Conservation (phyloP, 2,113 vertebrate species). For the Thamnophis sirtalis region DNA sequence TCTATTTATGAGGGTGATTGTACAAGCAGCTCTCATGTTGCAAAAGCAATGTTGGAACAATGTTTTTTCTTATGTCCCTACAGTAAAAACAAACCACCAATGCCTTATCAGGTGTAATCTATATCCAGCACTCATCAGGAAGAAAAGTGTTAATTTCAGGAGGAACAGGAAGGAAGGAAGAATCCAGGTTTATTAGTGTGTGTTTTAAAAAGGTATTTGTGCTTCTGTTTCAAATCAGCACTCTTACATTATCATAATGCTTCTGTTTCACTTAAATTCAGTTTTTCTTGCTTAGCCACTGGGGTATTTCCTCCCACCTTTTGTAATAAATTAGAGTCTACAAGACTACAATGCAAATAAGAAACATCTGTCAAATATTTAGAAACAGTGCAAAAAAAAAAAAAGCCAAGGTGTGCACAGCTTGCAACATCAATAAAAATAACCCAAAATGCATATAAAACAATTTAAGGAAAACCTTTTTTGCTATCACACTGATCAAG, state of each 20-base stretch:
- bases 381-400: slow-evolving; percentile 20
- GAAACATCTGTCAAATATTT: no score
- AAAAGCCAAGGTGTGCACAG: slow-evolving; percentile 38
- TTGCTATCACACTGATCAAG: slow-evolving; percentile 42
- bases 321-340: slow-evolving; percentile 55
- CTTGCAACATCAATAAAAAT: slow-evolving; percentile 61
- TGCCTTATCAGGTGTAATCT: slow-evolving; percentile 41
- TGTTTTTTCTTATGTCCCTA: not conserved
- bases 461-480: slow-evolving; percentile 32
- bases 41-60: not conserved
- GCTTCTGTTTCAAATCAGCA: slow-evolving; percentile 67
- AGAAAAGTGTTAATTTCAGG: slow-evolving; percentile 27
- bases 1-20: not conserved
- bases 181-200: slow-evolving; percentile 36
- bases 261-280: slow-evolving; percentile 45
- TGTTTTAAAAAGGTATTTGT: slow-evolving; percentile 76
- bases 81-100: slow-evolving; percentile 31
- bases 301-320: slow-evolving; percentile 51
- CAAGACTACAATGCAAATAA: no score
- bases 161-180: not conserved
- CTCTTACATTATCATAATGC: slow-evolving; percentile 13
- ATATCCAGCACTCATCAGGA: slow-evolving; percentile 46
- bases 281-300: slow-evolving; percentile 51
- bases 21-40: not conserved
- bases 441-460: not conserved